Percentiles rank a stretch among this genome's conserved stretches.
Conservation (phyloP, 2,797 vertebrate species). For the Mustela erminea region DNA sequence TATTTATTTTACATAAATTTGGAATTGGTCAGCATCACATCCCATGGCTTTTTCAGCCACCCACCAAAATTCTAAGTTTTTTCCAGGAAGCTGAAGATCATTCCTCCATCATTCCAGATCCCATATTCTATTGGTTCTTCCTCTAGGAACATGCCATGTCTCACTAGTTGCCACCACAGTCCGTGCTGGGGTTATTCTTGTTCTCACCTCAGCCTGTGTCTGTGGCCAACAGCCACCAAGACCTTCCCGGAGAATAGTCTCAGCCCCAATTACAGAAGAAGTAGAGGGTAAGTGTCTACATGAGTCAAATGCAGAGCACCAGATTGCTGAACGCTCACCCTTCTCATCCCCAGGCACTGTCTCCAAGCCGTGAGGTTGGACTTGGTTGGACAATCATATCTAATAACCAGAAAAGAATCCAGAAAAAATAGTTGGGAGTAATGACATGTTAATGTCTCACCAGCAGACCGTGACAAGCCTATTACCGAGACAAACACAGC, state of each 20-base stretch:
- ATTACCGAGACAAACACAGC: neutral
- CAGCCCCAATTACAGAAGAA: neutral
- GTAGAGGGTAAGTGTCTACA: neutral
- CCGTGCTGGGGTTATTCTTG: too few species aligned
- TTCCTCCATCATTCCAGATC: neutral
- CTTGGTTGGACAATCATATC: too few species aligned
- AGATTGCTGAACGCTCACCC: neutral
- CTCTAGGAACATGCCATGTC: neutral
- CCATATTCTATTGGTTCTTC: neutral
- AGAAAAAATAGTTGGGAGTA: neutral
- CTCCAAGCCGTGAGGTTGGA: neutral
- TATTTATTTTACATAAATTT: neutral
- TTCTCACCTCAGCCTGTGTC: neutral
- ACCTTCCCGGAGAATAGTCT: neutral
- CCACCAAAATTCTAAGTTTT: neutral
- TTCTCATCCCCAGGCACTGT: neutral
- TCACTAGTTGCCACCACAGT: neutral
- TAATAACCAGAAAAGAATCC: neutral
- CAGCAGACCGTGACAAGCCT: neutral
- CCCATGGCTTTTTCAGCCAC: neutral
- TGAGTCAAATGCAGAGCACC: neutral
- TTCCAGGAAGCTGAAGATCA: neutral
- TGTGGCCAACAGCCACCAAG: neutral
- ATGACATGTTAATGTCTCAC: neutral
- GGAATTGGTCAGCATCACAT: neutral